Evolutionary conservation across 2,888 invertebrate genomes (phyloP), one percentile per base, ranked within the genome.

Genomic region (Gryllus longicercus): DNA sequence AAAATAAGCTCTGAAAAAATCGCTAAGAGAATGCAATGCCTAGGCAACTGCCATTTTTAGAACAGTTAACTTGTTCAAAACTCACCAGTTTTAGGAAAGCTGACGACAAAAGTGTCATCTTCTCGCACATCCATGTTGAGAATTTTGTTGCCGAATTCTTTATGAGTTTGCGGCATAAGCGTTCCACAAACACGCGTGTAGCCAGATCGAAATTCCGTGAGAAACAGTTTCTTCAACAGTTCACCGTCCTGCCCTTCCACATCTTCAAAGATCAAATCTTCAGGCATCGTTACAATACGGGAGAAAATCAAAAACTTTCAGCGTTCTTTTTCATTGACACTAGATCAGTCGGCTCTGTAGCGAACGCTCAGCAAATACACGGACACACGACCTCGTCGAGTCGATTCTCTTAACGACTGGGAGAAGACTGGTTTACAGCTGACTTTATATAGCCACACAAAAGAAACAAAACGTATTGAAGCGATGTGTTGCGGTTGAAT

Each of bases 41-140:
- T 16, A 18, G 50, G 8, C 23, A 76, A 1, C 11, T 21, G 11
- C 50, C n/a, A 10, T 5, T 16, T 18, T 16, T 18, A 51, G 63
- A 51, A 38, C 38, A 8, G 8, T 63, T n/a, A 63, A 63, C 16
- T 1, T 11, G n/a, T 14, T 79, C 21, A n/a, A 77, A 77, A 79
- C 83, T 85, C 85, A 91, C 91, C 91, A 79, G 89, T 88, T 86
- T 90, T 90, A 1, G 90, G 90, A 85, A 89, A 90, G 83, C 89
- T 89, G 83, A 88, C 88, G 2, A 91, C 87, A 89, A 90, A 91
- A 50, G 90, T 84, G 82, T 91, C 90, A 76, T 89, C 88, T 49
- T 89, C 87, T 10, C 86, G 84, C 5, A 90, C 87, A 79, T 88
- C 85, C 84, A 89, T 87, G 82, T 88, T 86, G 78, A 87, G 86